Base-by-base conservation (phyloP, 2,113 vertebrate genomes). In the Scophthalmus maximus region DNA sequence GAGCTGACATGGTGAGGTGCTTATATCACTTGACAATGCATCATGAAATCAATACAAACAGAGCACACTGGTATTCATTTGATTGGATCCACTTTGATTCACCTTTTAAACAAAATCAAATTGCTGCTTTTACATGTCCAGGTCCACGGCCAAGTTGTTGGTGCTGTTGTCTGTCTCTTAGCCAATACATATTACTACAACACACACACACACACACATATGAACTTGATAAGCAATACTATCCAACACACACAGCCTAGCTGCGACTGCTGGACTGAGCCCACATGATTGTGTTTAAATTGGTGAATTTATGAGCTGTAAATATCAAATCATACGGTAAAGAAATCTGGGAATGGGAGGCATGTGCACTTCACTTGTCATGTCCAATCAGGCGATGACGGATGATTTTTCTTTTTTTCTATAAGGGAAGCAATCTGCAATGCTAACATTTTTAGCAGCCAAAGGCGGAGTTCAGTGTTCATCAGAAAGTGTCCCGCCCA, bases 21-120 rank as follows among this genome's bases (percentile, higher is more conserved):
- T 79, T 79, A 67, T 76, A 79, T 76, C 77, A 52, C 71, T 84
- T 86, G 53, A 86, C 80, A 76, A 82, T 77, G 73, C 86, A 22
- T 73, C 66, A 77, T 79, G 78, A 86, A 89, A 88, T 60, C 71
- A 81, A 81, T 79, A 86, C 44, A 75, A 86, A 83, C 76, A 83
- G 56, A 85, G 56, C 15, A 5, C 22, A 14, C 65, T 32, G 61
- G 55, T 68, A 67, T 79, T 76, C 46, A 68, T 81, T 85, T 85
- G 71, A 87, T 72, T 83, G 82, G 65, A 56, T 68, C 65, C 71
- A 47, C 42, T 84, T 83, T 79, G 65, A 81, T 78, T 83, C 69
- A 89, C 79, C 78, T 88, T 34, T 83, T 80, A 92, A 91, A 88
- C 72, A 87, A 88, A 86, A 89, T 79, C 15, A 81, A 84, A 75